Evolutionary conservation across 2,113 vertebrate species (phyloP), one percentile per base, ranked within the genome.

Genomic region (Esox niger): DNA sequence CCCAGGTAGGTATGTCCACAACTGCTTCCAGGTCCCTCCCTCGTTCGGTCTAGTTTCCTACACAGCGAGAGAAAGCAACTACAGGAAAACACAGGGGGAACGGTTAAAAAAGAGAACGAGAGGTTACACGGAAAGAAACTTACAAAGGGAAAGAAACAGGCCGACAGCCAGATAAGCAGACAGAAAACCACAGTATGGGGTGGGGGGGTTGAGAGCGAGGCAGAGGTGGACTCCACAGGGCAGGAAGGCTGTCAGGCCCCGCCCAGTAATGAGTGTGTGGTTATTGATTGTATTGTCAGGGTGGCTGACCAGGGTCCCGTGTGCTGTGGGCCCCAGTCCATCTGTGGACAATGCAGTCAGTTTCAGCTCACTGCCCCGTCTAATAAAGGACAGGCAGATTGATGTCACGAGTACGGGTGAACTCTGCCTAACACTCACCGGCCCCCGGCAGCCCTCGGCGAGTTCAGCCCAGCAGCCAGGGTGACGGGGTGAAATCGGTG

Each of bases 321-420:
- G 83, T 81, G 84, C 86, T 79, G 43, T 71, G 85, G 86, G 86
- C 83, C 86, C 84, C 87, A 87, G 90, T 92, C 87, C 90, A 91
- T 92, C 90, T 90, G 88, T 91, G 89, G 89, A 92, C 90, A 91
- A 88, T 90, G 88, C 86, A 91, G 87, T 91, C 90, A 90, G 91
- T 91, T 89, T 90, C 90, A 90, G 87, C 90, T 92, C 90, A 88
- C 83, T 89, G 90, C 89, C 77, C 86, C 75, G 77, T 85, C 90
- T 92, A 91, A 92, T 92, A 92, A 91, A 91, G 87, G 87, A 85
- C 85, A 88, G 84, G 85, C 85, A 91, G 90, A 92, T 91, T 91
- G 88, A 92, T 91, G 91, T 91, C 90, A 89, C 83, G 79, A 76
- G 85, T 83, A 79, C 64, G 87, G 79, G 82, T 88, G 87, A 88